A percentile compares a stretch with the other conserved stretches of the same genome.
Evolutionary conservation across 1,140 invertebrate species (phyloP).

Genomic region (Cyrtorhinus lividipennis): DNA sequence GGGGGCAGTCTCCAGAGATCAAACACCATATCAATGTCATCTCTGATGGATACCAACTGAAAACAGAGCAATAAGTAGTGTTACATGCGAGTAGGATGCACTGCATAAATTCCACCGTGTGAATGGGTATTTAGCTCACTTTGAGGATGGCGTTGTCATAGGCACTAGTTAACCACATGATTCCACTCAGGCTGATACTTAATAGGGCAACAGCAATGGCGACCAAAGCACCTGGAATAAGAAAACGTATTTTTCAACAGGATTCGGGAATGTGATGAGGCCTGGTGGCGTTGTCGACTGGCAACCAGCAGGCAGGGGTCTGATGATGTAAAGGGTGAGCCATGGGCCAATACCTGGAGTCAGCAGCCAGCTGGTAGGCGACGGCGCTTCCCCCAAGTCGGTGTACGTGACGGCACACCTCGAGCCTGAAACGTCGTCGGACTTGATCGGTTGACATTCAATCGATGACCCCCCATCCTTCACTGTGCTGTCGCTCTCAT

Average conservation of each 20-base stretch:
- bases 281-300: too few species aligned
- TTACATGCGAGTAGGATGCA: too few species aligned
- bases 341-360: too few species aligned
- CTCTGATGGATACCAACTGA: conserved; percentile 19
- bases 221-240: background rate
- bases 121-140: conserved; percentile 1
- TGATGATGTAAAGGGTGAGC: too few species aligned
- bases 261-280: too few species aligned
- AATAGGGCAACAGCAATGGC: background rate
- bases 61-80: background rate
- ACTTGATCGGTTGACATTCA: background rate
- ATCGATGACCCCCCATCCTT: background rate
- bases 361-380: background rate
- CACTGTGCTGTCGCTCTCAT: background rate
- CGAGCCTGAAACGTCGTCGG: background rate
- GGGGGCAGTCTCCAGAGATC: conserved; percentile 17
- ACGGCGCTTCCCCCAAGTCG: background rate
- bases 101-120: too few species aligned
- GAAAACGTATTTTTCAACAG: background rate
- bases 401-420: background rate
- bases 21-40: conserved; percentile 19
- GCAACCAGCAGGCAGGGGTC: too few species aligned
- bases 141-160: conserved; percentile 18
- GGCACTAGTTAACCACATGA: conserved; percentile 15
- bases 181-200: background rate